phyloP scores from a whole-genome alignment of 1,140 invertebrate genomes.

The Mizuhopecten yessoensis region DNA sequence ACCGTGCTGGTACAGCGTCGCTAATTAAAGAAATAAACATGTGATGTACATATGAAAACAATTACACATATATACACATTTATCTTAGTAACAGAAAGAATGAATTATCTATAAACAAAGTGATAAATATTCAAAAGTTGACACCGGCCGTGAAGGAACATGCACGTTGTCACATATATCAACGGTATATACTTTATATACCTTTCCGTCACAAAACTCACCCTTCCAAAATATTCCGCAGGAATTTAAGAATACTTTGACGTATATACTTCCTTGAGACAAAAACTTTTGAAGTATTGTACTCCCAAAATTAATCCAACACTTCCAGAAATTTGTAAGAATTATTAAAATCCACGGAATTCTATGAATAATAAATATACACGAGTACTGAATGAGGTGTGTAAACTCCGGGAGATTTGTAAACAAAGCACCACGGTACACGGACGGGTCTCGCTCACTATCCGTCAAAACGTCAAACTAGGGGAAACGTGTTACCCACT shows the following conservation, averaged over 20 bases:
- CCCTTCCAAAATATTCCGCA: neutral
- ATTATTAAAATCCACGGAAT: constrained; percentile 21
- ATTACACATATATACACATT: neutral
- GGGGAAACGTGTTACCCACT: neutral
- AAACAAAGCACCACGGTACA: neutral
- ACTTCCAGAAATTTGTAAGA: neutral
- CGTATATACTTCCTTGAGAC: neutral
- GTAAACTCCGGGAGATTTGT: constrained; percentile 14
- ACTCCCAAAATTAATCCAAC: neutral
- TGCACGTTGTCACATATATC: neutral
- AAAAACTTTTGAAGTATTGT: constrained; percentile 15
- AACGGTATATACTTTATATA: neutral
- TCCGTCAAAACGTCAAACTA: constrained; percentile 30
- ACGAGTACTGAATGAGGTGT: neutral
- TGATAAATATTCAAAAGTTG: neutral
- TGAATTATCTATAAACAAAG: neutral
- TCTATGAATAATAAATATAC: neutral
- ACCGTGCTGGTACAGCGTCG: neutral
- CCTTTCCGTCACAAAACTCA: neutral
- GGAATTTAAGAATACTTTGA: neutral
- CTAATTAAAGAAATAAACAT: neutral
- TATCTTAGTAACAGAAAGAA: neutral
- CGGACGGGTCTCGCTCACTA: neutral
- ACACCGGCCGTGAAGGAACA: neutral
- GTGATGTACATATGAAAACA: neutral